These are phyloP conservation scores for Beroe ovata DNA, from an alignment of 37 sponge, comb jelly and placozoan genomes.

Conservation along the genomic window DNA sequence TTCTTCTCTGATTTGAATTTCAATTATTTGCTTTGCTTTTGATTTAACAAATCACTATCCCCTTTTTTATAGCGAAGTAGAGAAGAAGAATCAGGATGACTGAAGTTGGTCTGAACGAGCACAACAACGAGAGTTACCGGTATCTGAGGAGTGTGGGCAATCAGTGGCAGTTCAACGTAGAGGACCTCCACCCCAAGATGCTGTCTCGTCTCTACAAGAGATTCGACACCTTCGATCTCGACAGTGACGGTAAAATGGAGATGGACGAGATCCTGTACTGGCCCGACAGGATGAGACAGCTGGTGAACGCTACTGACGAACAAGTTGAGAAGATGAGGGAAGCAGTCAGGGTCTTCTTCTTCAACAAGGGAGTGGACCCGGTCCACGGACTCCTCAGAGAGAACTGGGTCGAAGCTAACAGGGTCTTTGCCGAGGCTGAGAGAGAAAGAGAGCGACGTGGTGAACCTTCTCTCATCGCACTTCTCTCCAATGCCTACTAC, in stretches of 20 bases:
- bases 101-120: neutral
- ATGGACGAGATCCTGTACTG: slow-evolving; percentile 41
- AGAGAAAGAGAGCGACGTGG: slow-evolving; percentile 61
- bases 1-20: neutral
- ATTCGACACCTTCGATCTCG: slow-evolving; percentile 36
- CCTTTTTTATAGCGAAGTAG: neutral
- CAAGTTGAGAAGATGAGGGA: slow-evolving; percentile 40
- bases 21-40: neutral
- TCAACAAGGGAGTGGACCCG: slow-evolving; percentile 34
- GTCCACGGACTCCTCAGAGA: slow-evolving; percentile 2
- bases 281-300: slow-evolving; percentile 38
- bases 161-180: slow-evolving; percentile 25
- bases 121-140: slow-evolving; percentile 19
- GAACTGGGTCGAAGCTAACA: slow-evolving; percentile 57
- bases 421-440: slow-evolving; percentile 50
- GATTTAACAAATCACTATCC: neutral
- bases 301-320: slow-evolving; percentile 42
- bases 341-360: slow-evolving; percentile 15
- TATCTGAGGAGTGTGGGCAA: slow-evolving; percentile 21
- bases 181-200: slow-evolving; percentile 50
- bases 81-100: neutral
- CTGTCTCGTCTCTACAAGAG: slow-evolving; percentile 43
- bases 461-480: slow-evolving; percentile 34
- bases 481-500: slow-evolving; percentile 57
- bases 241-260: slow-evolving; percentile 26